Evolutionary conservation across 2,888 invertebrate genomes (phyloP), one percentile per base, ranked within the genome.

Genomic region (Xestia sexstrigata): DNA sequence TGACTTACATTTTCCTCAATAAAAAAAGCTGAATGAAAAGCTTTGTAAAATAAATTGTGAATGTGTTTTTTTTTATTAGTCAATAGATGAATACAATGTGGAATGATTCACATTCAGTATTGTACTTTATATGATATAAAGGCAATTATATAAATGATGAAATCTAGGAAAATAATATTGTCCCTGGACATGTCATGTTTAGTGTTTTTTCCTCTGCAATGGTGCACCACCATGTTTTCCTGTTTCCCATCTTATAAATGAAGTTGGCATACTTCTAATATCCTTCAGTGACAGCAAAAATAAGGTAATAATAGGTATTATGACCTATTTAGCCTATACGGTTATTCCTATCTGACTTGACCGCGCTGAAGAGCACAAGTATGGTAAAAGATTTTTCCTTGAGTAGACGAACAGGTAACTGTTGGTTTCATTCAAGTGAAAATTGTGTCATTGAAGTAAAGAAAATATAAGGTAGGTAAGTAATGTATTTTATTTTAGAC

Each of bases 141-240:
- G 23, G 35, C 13, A 39, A 39, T 35, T 20, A 35, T 39, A 63
- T 63, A 39, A 58, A 23, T 52, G 2, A 52, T 15, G 15, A 62
- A 62, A 17, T 15, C 2, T 30, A 52, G 20, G 9, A 4, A 23
- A 42, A 58, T 30, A 62, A n/a, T 52, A 20, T 52, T 63, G 26
- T 20, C 20, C 20, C 9, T 42, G n/a, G 20, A 42, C 4, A 62
- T 35, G 17, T 42, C 55, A 68, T 42, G 5, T 67, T 39, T 2
- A 69, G 72, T n/a, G 83, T 83, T 83, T 82, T 82, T 81, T 71
- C 79, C 68, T 26, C 20, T 2, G 13, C 11, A 8, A 58, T 45
- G 5, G 42, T 62, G 11, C 17, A 47, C 23, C 3, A 15, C 23
- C 23, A 8, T 23, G 1, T 60, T 83, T 47, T 72, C 45, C 58